Base-by-base conservation (phyloP, 2,113 vertebrate genomes). In the Lynx canadensis region DNA sequence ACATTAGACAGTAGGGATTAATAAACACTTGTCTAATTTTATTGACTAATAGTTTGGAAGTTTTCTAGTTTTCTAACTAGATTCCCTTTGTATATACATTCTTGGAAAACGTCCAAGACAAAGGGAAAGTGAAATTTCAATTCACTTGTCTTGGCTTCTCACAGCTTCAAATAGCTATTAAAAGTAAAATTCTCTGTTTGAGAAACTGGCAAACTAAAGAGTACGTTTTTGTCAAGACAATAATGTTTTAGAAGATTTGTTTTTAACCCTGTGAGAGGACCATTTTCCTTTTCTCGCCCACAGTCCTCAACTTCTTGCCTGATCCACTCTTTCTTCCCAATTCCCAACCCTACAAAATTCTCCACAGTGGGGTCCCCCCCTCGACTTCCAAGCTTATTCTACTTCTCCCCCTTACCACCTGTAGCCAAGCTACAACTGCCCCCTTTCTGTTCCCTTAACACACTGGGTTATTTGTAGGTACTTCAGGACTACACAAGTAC, bases 51-150 rank as follows among this genome's bases (percentile, higher is more conserved):
- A 19, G 2, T 86, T 89, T 94, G 14, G 13, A 74, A 82, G 7
- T 36, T 91, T 95, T 83, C 14, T 63, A n/a, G 33, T 19, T 57
- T 57, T 60, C 57, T 60, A 25, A 25, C 25, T 41, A 19, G 11
- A 81, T 87, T 89, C 87, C 48, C 10, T 84, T 94, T 96, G n/a
- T 71, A 60, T 95, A 90, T 87, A 27, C 29, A 68, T 76, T 78
- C 52, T 90, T 96, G 80, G 94, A 66, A 95, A 95, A 92, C 73
- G 25, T 91, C 68, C 73, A 96, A 38, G 41, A 36, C 2, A 83
- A 89, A 91, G 66, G 19, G 52, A 91, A 97, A 95, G 91, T 69
- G 19, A 89, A 86, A 93, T 93, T 85, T 83, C 27, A 91, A 81
- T 85, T 85, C 9, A 84, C 71, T 93, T 94, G 1, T 83, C 27